Conservation (phyloP, 2,113 vertebrate species). For the Ammodytes dubius region DNA sequence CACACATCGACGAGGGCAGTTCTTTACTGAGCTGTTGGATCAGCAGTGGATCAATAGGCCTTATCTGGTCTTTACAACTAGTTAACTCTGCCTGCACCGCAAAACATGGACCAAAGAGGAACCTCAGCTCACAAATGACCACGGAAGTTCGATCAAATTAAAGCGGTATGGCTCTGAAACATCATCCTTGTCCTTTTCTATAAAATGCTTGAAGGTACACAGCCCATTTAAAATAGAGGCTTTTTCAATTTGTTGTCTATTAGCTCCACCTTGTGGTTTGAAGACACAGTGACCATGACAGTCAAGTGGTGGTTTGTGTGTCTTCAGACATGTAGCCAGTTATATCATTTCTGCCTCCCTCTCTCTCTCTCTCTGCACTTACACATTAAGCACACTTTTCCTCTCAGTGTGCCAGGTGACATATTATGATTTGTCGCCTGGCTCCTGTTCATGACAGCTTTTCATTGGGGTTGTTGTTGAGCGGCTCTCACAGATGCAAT, state of each 20-base stretch:
- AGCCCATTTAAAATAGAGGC: background rate
- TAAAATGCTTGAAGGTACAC: background rate
- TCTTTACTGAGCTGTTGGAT: constrained; percentile 9
- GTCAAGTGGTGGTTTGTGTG: background rate
- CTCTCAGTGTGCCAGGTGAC: background rate
- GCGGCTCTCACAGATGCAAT: constrained; percentile 9
- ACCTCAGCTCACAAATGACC: background rate
- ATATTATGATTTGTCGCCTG: background rate
- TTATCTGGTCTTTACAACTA: background rate
- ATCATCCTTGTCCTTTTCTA: background rate
- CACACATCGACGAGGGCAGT: constrained; percentile 4
- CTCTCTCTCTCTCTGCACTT: background rate
- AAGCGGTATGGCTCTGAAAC: background rate
- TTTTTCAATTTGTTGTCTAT: constrained; percentile 29
- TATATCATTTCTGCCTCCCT: background rate
- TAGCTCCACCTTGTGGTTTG: constrained; percentile 66
- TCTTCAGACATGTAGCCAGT: background rate
- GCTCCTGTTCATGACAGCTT: background rate
- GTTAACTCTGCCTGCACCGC: background rate
- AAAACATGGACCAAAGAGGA: background rate
- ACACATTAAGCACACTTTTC: background rate
- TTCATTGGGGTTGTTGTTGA: background rate
- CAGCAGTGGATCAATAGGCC: constrained; percentile 11
- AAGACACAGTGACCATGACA: background rate
- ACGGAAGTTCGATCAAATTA: background rate